Conservation (phyloP, 2,113 vertebrate genomes). For the Odocoileus hemionus region DNA sequence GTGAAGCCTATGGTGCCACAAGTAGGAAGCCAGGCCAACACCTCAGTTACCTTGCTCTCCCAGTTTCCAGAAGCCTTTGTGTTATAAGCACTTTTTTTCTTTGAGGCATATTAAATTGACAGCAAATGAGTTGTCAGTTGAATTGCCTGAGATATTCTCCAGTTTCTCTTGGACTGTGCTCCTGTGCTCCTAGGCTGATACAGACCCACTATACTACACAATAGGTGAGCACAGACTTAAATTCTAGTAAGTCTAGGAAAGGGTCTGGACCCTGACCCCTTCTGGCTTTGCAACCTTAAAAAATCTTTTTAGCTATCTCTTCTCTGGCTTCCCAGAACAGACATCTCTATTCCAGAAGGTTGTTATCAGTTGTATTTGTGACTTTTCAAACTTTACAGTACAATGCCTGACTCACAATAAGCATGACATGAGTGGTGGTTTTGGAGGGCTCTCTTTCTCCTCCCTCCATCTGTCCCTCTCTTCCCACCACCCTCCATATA, state of each 20-base stretch:
- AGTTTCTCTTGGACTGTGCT: neutral
- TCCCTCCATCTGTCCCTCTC: neutral
- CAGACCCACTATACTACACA: neutral
- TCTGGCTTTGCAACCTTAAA: neutral
- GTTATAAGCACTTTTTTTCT: neutral
- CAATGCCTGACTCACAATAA: neutral
- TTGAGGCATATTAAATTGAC: neutral
- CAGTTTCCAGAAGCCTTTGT: neutral
- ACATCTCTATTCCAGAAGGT: neutral
- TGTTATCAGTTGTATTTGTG: neutral
- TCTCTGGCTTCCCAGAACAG: neutral
- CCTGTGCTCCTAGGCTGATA: neutral
- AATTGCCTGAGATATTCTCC: neutral
- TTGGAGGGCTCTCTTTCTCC: neutral
- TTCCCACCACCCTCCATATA: neutral
- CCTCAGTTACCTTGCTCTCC: neutral
- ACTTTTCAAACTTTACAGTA: neutral
- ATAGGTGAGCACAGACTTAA: neutral
- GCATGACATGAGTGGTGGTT: neutral
- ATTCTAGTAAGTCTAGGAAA: neutral
- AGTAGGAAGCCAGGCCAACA: neutral
- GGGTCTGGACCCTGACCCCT: neutral
- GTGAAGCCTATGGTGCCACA: rapidly evolving
- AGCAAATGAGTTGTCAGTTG: neutral
- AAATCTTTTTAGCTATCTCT: neutral